Evolutionary conservation across 1,140 invertebrate species (phyloP).

Genomic region (Ectropis grisescens): DNA sequence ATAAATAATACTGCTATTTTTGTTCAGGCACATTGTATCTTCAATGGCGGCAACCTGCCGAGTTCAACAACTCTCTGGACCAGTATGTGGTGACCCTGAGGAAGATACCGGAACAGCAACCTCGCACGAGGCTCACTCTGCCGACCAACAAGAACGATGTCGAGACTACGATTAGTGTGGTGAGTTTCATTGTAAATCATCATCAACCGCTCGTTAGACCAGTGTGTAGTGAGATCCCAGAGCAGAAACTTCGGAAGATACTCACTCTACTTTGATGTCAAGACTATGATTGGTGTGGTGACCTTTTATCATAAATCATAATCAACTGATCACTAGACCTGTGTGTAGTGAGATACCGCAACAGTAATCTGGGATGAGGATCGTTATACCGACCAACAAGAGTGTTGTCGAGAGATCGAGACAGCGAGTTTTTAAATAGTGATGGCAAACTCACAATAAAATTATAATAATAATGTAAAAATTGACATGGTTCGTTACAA

Average conservation of each 20-base stretch:
- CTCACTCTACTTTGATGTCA: slow-evolving; percentile 49
- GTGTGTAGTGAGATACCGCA: no score
- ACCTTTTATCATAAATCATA: no score
- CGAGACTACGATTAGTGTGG: slow-evolving; percentile 57
- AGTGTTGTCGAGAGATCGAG: slow-evolving; percentile 59
- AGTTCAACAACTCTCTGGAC: slow-evolving; percentile 82
- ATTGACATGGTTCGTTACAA: no score
- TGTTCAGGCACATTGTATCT: slow-evolving; percentile 81
- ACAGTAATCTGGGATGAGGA: slow-evolving; percentile 32
- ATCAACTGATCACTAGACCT: no score
- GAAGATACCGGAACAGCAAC: slow-evolving; percentile 49
- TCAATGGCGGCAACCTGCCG: slow-evolving; percentile 83
- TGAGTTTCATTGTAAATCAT: no score
- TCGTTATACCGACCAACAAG: slow-evolving; percentile 42
- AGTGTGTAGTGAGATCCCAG: slow-evolving; percentile 77
- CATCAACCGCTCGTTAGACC: no score
- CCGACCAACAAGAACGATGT: slow-evolving; percentile 54
- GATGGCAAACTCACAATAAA: no score
- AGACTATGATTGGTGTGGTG: slow-evolving; percentile 58
- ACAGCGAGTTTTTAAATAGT: no score
- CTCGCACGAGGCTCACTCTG: slow-evolving; percentile 32
- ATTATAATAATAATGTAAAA: no score
- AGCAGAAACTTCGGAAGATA: slow-evolving; percentile 33
- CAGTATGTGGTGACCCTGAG: slow-evolving; percentile 80
- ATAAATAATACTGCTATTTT: no score